phyloP scores from a whole-genome alignment of 2,113 vertebrate species.

The Mionectes macconnelli region DNA sequence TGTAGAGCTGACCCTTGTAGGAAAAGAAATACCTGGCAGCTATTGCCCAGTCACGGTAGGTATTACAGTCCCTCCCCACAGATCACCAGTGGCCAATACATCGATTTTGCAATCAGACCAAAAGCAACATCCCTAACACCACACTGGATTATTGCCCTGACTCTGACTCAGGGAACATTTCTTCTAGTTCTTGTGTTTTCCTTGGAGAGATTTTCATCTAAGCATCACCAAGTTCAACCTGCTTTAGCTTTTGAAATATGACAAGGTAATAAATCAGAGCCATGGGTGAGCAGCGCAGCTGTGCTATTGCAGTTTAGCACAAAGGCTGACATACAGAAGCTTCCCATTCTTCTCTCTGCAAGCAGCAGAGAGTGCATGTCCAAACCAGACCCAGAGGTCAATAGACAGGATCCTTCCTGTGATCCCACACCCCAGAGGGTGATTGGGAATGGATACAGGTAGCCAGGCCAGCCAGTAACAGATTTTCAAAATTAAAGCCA shows the following conservation, averaged over 20 bases:
- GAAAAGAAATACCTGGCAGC: neutral
- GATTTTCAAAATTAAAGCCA: neutral
- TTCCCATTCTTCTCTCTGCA: neutral
- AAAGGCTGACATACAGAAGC: neutral
- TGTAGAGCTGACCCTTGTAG: neutral
- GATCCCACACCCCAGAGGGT: accelerated
- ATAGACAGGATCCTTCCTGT: neutral
- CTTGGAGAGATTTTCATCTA: slow-evolving; percentile 25
- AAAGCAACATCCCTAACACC: neutral
- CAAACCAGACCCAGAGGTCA: neutral
- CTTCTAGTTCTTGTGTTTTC: neutral
- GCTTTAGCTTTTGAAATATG: slow-evolving; percentile 13
- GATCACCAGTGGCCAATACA: neutral
- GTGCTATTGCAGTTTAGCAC: neutral
- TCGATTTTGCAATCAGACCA: slow-evolving; percentile 41
- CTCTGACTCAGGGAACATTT: neutral
- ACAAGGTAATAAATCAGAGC: slow-evolving; percentile 33
- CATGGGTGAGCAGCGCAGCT: accelerated
- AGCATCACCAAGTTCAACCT: slow-evolving; percentile 7
- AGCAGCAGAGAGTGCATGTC: neutral
- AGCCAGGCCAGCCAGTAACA: neutral
- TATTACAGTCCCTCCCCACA: neutral
- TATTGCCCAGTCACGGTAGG: neutral
- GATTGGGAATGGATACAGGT: neutral
- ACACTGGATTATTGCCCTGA: neutral